Conservation (phyloP, 2,888 invertebrate species). For the Flexamia atlantica region DNA sequence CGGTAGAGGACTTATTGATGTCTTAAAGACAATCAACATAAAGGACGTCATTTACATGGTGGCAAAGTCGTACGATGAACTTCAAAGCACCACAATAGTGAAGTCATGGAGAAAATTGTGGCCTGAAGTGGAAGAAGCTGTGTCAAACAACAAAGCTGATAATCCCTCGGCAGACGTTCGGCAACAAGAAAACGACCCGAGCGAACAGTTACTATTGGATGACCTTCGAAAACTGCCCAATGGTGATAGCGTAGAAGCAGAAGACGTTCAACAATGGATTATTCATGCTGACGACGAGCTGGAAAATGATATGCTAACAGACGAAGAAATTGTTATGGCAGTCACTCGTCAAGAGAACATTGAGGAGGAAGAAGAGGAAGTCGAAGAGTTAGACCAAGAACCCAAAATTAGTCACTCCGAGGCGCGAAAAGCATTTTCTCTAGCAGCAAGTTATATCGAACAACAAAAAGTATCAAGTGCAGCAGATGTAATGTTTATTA, state of each 20-base stretch:
- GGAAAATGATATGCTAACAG: slow-evolving; percentile 33
- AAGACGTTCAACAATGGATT: slow-evolving; percentile 39
- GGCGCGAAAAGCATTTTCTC: neutral
- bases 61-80: neutral
- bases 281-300: slow-evolving; percentile 10
- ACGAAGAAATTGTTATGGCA: slow-evolving; percentile 37
- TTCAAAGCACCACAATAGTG: slow-evolving; percentile 21
- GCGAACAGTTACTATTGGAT: neutral
- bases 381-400: neutral
- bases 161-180: neutral
- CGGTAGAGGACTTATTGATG: neutral
- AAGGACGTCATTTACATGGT: too few species aligned
- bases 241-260: neutral
- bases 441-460: slow-evolving; percentile 21
- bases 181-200: too few species aligned
- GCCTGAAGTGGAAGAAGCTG: neutral
- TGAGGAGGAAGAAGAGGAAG: slow-evolving; percentile 22
- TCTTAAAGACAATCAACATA: slow-evolving; percentile 3
- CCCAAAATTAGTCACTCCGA: neutral
- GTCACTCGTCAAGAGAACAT: neutral
- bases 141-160: neutral
- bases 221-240: neutral
- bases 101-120: slow-evolving; percentile 22
- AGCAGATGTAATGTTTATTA: slow-evolving; percentile 48
- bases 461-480: slow-evolving; percentile 14